These are phyloP conservation scores for Drosophila borborema DNA, from an alignment of 2,888 invertebrate genomes.

Conservation along the genomic window DNA sequence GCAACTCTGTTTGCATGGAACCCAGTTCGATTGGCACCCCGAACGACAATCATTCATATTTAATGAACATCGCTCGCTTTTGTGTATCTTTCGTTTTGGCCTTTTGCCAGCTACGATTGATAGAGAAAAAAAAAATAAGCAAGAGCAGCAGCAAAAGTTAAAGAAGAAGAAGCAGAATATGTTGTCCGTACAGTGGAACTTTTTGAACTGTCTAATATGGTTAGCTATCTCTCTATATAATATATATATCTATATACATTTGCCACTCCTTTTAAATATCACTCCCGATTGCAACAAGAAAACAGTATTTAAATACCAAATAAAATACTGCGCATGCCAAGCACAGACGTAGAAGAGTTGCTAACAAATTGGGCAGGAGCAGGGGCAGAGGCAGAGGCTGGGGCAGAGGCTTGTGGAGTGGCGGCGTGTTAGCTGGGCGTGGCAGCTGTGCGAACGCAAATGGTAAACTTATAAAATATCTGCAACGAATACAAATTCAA, in stretches of 20 bases:
- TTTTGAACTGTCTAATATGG: no score
- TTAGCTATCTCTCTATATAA: no score
- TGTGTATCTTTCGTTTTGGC: conserved; percentile 29
- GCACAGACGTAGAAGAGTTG: background rate
- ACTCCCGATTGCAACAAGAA: background rate
- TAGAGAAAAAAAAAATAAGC: background rate
- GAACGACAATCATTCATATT: conserved; percentile 62
- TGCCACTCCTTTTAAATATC: background rate
- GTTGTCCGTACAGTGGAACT: conserved; percentile 1
- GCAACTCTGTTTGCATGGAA: conserved; percentile 12
- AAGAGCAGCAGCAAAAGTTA: background rate
- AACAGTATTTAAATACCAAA: conserved; percentile 41
- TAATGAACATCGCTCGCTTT: conserved; percentile 39
- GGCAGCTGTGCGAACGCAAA: conserved; percentile 33
- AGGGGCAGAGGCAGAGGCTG: no score
- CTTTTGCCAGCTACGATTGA: conserved; percentile 17
- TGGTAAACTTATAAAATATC: conserved; percentile 77
- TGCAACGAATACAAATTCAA: conserved; percentile 80
- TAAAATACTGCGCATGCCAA: conserved; percentile 32
- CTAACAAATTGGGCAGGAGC: background rate
- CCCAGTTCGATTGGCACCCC: conserved; percentile 29
- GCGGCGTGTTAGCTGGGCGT: conserved; percentile 3
- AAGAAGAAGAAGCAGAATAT: background rate
- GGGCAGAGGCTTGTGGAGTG: background rate
- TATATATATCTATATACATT: no score